These are phyloP conservation scores for Drosophila lacicola DNA, from an alignment of 2,888 invertebrate genomes.

Conservation along the genomic window DNA sequence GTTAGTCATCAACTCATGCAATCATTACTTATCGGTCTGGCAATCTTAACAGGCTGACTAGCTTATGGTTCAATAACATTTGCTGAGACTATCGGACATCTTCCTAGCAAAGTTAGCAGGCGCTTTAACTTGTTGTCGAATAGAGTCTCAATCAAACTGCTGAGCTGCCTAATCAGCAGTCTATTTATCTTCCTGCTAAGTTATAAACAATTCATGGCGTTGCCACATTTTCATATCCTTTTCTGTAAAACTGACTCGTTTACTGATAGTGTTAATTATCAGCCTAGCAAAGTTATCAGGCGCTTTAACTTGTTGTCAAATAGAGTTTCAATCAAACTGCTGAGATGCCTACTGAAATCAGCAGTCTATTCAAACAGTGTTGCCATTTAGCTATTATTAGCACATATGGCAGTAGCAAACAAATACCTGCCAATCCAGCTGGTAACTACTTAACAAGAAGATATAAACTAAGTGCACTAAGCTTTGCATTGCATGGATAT, in stretches of 20 bases:
- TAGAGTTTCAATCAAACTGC: too few species aligned
- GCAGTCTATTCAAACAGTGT: not conserved
- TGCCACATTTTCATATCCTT: too few species aligned
- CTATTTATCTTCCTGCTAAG: not conserved
- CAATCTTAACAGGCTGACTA: not conserved
- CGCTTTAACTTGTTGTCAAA: not conserved
- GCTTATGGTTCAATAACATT: not conserved
- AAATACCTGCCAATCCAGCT: too few species aligned
- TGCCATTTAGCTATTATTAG: not conserved
- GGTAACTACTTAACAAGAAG: too few species aligned
- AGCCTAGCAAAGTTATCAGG: not conserved
- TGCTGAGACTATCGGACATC: not conserved
- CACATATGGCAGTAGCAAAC: too few species aligned
- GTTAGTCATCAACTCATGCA: not conserved
- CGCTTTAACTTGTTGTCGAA: not conserved
- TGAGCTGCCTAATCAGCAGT: not conserved
- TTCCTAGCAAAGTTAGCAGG: not conserved
- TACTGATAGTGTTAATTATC: not conserved
- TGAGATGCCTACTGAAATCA: too few species aligned
- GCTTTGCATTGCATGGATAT: not conserved
- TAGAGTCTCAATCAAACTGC: too few species aligned
- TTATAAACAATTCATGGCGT: not conserved
- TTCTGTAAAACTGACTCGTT: not conserved
- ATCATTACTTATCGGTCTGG: not conserved
- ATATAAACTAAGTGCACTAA: too few species aligned